phyloP scores from a whole-genome alignment of 2,113 vertebrate species.

The Callipepla californica region DNA sequence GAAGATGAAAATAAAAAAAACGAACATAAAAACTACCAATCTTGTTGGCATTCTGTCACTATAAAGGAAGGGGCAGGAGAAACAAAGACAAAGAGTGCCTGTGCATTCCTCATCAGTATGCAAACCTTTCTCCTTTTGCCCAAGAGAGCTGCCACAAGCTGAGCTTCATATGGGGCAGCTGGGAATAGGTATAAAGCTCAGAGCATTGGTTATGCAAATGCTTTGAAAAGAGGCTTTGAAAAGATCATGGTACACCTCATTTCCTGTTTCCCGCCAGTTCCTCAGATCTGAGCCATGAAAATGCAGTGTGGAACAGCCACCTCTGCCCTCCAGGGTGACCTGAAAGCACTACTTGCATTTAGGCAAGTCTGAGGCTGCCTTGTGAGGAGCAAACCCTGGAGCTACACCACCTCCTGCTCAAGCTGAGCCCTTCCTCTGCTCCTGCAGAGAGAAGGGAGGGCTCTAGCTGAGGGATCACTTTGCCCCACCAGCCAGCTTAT shows the following conservation, averaged over 20 bases:
- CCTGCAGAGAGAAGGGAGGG: background rate
- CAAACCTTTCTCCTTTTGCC: background rate
- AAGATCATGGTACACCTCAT: background rate
- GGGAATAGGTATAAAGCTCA: background rate
- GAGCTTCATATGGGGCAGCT: background rate
- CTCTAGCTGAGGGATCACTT: background rate
- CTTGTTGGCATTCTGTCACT: background rate
- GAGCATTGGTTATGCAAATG: background rate
- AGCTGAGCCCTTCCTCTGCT: background rate
- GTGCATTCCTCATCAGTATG: background rate
- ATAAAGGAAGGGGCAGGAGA: background rate
- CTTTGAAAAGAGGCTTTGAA: background rate
- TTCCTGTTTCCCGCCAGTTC: background rate
- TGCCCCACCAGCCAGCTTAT: background rate
- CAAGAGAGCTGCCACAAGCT: background rate
- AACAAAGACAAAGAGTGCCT: background rate
- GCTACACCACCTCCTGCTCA: rapidly evolving
- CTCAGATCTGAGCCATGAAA: background rate
- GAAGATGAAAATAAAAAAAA: slow-evolving; percentile 15
- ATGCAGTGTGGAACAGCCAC: background rate
- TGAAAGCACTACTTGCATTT: background rate
- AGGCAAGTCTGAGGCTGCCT: background rate
- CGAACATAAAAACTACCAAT: background rate
- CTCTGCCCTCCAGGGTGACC: background rate
- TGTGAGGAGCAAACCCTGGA: background rate